Evolutionary conservation across 2,888 invertebrate species (phyloP).

Genomic region (Octonoba sinensis): DNA sequence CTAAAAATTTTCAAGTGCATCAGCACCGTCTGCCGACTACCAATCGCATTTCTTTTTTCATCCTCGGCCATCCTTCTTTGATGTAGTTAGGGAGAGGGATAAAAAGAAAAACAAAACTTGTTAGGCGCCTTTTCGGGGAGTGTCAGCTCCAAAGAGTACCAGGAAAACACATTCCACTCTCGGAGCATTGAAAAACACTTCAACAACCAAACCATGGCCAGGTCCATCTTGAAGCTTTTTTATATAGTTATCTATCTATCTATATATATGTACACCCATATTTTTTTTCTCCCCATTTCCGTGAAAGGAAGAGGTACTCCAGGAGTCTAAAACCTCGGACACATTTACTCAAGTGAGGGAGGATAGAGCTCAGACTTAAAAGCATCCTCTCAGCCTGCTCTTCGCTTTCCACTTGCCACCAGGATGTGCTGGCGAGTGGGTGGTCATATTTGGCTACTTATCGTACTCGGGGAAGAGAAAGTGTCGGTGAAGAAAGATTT

Average conservation of each 20-base stretch:
- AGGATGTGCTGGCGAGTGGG: slow-evolving; percentile 32
- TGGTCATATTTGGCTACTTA: slow-evolving; percentile 31
- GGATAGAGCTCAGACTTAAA: slow-evolving; percentile 54
- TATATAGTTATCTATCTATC: slow-evolving; percentile 1
- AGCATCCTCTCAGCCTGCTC: slow-evolving; percentile 49
- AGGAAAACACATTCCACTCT: slow-evolving; percentile 56
- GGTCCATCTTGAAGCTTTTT: slow-evolving; percentile 46
- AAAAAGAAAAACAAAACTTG: slow-evolving; percentile 26
- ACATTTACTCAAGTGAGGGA: slow-evolving; percentile 63
- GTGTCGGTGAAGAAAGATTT: too few relatives aligned
- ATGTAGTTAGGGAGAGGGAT: neutral
- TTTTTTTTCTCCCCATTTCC: slow-evolving; percentile 44
- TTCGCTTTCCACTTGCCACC: slow-evolving; percentile 54
- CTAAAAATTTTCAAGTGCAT: neutral
- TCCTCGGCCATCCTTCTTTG: neutral
- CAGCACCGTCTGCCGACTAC: neutral
- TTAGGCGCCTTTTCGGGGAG: slow-evolving; percentile 34
- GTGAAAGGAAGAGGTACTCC: slow-evolving; percentile 55
- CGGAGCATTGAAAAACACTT: slow-evolving; percentile 61
- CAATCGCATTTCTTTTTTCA: neutral
- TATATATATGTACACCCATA: too few relatives aligned
- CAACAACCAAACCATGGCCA: slow-evolving; percentile 43
- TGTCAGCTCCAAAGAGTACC: slow-evolving; percentile 50
- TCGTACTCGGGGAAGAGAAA: neutral
- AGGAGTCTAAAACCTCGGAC: slow-evolving; percentile 59